Conservation (phyloP, 2,113 vertebrate species). For the Salvelinus alpinus region DNA sequence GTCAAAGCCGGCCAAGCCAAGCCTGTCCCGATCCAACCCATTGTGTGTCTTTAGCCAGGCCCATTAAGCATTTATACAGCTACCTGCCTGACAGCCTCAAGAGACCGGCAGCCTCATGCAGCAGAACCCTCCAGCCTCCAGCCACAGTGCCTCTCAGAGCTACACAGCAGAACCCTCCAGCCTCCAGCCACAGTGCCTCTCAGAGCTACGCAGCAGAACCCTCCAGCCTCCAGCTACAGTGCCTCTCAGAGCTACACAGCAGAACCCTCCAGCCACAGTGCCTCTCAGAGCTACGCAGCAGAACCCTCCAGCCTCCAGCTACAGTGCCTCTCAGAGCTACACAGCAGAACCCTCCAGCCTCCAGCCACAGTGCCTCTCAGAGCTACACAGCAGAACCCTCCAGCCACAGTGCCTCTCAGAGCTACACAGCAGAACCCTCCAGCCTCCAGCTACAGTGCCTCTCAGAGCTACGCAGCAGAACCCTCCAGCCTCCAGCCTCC, state of each 20-base stretch:
- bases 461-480: too few species aligned
- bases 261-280: background rate
- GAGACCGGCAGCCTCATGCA: too few species aligned
- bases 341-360: background rate
- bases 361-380: too few species aligned
- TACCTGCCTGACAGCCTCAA: too few species aligned
- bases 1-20: conserved; percentile 8
- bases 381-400: too few species aligned
- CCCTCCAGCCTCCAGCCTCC: too few species aligned
- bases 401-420: too few species aligned
- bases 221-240: background rate
- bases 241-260: background rate
- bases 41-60: conserved; percentile 41
- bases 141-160: background rate
- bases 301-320: background rate
- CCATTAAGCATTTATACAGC: conserved; percentile 57
- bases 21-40: background rate
- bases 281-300: background rate
- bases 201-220: background rate
- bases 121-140: conserved; percentile 41
- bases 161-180: background rate
- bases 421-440: too few species aligned
- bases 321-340: background rate
- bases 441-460: too few species aligned
- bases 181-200: background rate